These are phyloP conservation scores for Hylaeus anthracinus DNA, from an alignment of 1,140 invertebrate genomes.

Conservation along the genomic window DNA sequence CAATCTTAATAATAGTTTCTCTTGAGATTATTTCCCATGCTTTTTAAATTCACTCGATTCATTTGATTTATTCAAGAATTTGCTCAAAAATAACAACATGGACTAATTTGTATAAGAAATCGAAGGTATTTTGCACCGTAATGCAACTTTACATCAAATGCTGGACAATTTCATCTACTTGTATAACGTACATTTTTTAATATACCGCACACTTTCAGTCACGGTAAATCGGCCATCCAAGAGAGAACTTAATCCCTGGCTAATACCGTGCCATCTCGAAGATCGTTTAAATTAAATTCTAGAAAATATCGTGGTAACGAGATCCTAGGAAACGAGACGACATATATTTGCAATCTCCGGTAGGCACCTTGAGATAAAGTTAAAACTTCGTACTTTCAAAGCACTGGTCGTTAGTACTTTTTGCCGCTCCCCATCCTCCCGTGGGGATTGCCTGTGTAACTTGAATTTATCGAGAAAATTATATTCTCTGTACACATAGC, in stretches of 20 bases:
- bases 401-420: constrained; percentile 43
- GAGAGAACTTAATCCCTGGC: constrained; percentile 11
- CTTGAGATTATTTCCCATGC: too few species aligned
- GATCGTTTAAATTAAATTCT: constrained; percentile 40
- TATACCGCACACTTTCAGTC: neutral
- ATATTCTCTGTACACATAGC: constrained; percentile 57
- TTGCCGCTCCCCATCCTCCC: constrained; percentile 13
- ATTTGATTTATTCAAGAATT: too few species aligned
- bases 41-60: too few species aligned
- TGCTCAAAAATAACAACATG: too few species aligned
- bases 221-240: neutral
- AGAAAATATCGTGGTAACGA: constrained; percentile 42
- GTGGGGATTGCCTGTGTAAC: constrained; percentile 54
- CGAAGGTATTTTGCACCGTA: neutral
- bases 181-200: neutral
- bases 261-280: constrained; percentile 7
- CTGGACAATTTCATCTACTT: neutral
- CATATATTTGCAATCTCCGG: constrained; percentile 53
- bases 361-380: constrained; percentile 46
- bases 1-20: too few species aligned
- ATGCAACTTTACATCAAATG: neutral
- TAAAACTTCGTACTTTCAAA: constrained; percentile 57
- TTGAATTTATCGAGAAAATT: constrained; percentile 63
- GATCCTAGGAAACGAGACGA: constrained; percentile 35
- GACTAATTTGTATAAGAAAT: neutral